Conservation (phyloP, 2,797 vertebrate genomes). For the Diplodus sargus region DNA sequence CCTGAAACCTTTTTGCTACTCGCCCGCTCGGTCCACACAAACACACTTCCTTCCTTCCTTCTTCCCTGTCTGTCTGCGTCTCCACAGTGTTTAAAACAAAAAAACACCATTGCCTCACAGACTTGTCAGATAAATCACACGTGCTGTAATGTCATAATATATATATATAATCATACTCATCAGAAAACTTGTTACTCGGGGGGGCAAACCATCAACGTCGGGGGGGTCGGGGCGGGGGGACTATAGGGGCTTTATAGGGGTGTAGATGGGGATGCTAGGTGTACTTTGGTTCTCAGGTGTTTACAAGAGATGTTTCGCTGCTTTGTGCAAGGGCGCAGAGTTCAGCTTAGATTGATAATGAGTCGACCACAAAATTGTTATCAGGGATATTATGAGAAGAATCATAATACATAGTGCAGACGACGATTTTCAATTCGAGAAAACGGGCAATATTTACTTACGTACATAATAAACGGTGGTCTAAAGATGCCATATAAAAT, state of each 20-base stretch:
- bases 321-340: conserved; percentile 84
- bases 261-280: conserved; percentile 54
- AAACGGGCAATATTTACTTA: conserved; percentile 82
- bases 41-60: conserved; percentile 5
- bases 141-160: conserved; percentile 72
- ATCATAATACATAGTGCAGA: conserved; percentile 79
- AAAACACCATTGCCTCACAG: conserved; percentile 65
- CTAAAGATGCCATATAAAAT: conserved; percentile 87
- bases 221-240: neutral
- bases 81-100: conserved; percentile 46
- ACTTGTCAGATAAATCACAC: conserved; percentile 69
- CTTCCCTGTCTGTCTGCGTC: conserved; percentile 65
- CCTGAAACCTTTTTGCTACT: neutral
- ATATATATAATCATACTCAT: conserved; percentile 61
- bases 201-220: conserved; percentile 38
- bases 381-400: conserved; percentile 74
- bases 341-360: conserved; percentile 69
- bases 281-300: conserved; percentile 84
- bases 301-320: conserved; percentile 75
- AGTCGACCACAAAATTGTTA: conserved; percentile 65
- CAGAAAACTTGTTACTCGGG: conserved; percentile 57
- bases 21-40: conserved; percentile 21
- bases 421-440: conserved; percentile 70
- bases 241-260: conserved; percentile 37
- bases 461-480: conserved; percentile 85